Evolutionary conservation across 2,113 vertebrate genomes (phyloP), one percentile per base, ranked within the genome.

Genomic region (Prionailurus bengalensis): DNA sequence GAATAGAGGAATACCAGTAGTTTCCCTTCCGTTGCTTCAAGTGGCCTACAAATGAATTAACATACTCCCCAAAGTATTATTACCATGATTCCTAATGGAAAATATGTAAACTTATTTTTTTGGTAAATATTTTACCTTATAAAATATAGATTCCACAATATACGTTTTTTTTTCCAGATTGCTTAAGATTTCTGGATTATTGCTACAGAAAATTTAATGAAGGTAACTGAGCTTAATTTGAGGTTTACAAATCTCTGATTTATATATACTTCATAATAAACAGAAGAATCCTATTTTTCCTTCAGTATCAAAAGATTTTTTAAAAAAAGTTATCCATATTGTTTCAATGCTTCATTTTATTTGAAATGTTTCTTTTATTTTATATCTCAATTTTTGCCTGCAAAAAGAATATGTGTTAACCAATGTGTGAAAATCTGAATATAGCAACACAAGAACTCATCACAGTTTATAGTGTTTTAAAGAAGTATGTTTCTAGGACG

Each of bases 1-100:
- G 95, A 97, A 98, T 9, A 97, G 80, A 48, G 81, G 89, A 97
- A 97, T 97, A 96, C 70, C 61, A 97, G 90, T 80, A 95, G 58
- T 61, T 97, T 94, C 36, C 71, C 94, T 93, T n/a, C 48, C 29
- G 51, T 89, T 95, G 78, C 53, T 70, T 51, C 84, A 21, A 91
- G 33, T 74, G 84, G 19, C 45, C 53, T 92, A 80, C 33, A 87
- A 89, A 51, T 94, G 55, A 80, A 78, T 71, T 51, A 95, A 68
- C 16, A 74, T 79, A 80, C 4, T 58, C 78, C 45, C 27, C 0
- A 36, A 91, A 85, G 53, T 58, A 71, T 89, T 92, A 29, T 4
- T 76, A 88, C 65, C 53, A 79, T 85, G 36, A 82, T 92, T 79
- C 65, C 36, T 91, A 79, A 68, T 78, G 66, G 76, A 81, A 96